Percentiles rank a stretch among this genome's conserved stretches.
phyloP scores from a whole-genome alignment of 2,888 invertebrate species.

The Erynnis tages region DNA sequence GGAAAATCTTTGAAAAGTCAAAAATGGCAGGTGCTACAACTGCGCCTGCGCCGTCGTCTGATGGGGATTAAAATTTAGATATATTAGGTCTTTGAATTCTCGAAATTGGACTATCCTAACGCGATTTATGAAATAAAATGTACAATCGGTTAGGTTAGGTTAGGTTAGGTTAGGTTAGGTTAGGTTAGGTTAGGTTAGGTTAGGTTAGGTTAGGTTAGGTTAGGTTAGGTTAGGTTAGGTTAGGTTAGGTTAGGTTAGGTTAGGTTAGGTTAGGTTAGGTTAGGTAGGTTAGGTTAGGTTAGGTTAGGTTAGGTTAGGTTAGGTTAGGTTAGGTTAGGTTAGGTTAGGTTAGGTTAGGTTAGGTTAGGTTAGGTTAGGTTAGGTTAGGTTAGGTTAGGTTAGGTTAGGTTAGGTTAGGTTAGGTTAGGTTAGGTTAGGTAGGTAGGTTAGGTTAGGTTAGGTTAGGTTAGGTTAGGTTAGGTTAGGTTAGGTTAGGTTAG shows the following conservation, averaged over 20 bases:
- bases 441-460: too few species aligned
- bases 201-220: slow-evolving; percentile 31
- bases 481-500: slow-evolving; percentile 24
- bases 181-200: slow-evolving; percentile 31
- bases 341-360: slow-evolving; percentile 31
- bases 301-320: slow-evolving; percentile 32
- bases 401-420: slow-evolving; percentile 26
- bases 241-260: slow-evolving; percentile 32
- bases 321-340: slow-evolving; percentile 31
- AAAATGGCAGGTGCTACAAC: too few species aligned
- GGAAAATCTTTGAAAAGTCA: too few species aligned
- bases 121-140: neutral
- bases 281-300: too few species aligned
- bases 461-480: slow-evolving; percentile 13
- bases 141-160: slow-evolving; percentile 29
- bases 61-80: too few species aligned
- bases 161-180: slow-evolving; percentile 33
- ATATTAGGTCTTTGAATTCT: neutral
- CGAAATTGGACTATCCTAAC: too few species aligned
- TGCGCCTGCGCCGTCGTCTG: too few species aligned
- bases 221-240: slow-evolving; percentile 26
- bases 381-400: slow-evolving; percentile 28
- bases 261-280: slow-evolving; percentile 31
- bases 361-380: slow-evolving; percentile 31
- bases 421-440: slow-evolving; percentile 11